These are phyloP conservation scores for Sebastes schlegelii DNA, from an alignment of 2,113 vertebrate genomes.

Conservation along the genomic window DNA sequence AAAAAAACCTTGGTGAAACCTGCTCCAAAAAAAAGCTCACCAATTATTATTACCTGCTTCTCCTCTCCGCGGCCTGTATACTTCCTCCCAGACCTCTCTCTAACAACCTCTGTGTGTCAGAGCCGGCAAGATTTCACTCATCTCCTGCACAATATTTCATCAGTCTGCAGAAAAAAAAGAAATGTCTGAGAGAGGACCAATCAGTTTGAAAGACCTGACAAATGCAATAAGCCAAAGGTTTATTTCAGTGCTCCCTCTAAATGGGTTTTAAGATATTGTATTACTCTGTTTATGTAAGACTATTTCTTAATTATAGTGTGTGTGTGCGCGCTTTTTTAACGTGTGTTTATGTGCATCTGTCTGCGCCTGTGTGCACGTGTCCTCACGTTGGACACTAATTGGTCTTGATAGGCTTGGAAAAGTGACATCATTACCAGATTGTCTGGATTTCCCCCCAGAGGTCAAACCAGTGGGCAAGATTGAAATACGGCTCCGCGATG, in stretches of 20 bases:
- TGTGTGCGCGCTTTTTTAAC: neutral
- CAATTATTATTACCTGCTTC: constrained; percentile 74
- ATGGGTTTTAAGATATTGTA: constrained; percentile 81
- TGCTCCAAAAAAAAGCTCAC: constrained; percentile 44
- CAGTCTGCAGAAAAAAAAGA: constrained; percentile 39
- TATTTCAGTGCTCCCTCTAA: constrained; percentile 72
- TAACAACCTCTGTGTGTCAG: constrained; percentile 72
- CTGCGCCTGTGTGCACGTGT: constrained; percentile 55
- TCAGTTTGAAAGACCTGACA: constrained; percentile 74
- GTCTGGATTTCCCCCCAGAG: constrained; percentile 72
- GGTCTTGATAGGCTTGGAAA: constrained; percentile 81
- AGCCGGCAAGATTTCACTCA: constrained; percentile 77
- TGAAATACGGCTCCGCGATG: constrained; percentile 45
- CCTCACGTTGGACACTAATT: constrained; percentile 74
- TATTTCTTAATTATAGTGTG: constrained; percentile 78
- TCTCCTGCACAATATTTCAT: constrained; percentile 77
- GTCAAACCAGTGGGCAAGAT: constrained; percentile 71
- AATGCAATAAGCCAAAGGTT: constrained; percentile 76
- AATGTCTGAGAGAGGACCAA: constrained; percentile 60
- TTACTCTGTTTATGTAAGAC: constrained; percentile 82
- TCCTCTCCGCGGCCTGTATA: constrained; percentile 38
- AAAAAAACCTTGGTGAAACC: constrained; percentile 57
- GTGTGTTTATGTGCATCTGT: constrained; percentile 37
- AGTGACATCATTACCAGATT: constrained; percentile 81
- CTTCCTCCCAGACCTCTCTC: constrained; percentile 47